Percentiles rank a stretch among this genome's conserved stretches.
These are phyloP conservation scores for Lathamus discolor DNA, from an alignment of 2,113 vertebrate genomes.

Conservation along the genomic window DNA sequence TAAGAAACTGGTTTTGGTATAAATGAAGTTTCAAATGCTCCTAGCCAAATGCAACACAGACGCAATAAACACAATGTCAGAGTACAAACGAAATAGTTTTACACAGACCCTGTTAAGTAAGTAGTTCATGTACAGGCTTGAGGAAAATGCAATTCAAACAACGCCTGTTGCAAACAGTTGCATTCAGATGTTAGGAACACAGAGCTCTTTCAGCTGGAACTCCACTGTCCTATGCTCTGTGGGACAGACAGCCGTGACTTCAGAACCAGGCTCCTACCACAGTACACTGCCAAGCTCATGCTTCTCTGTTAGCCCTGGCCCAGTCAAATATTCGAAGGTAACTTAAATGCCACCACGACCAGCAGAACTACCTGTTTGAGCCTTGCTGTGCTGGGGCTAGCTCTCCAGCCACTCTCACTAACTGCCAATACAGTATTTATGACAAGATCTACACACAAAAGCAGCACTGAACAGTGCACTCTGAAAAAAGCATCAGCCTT, in stretches of 20 bases:
- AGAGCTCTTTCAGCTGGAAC: not conserved
- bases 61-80: not conserved
- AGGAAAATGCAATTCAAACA: not conserved
- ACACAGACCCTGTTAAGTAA: not conserved
- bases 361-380: not conserved
- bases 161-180: not conserved
- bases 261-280: not conserved
- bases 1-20: not conserved
- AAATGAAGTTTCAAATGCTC: not conserved
- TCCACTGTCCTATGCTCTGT: not conserved
- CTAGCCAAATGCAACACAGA: not conserved
- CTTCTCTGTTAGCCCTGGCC: not conserved
- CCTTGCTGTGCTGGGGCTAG: not conserved
- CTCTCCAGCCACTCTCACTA: not conserved
- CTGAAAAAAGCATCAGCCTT: not conserved
- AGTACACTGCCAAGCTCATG: accelerated
- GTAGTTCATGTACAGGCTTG: not conserved
- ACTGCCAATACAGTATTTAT: not conserved
- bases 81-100: not conserved
- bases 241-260: accelerated
- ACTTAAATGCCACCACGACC: not conserved
- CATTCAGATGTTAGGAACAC: not conserved
- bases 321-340: no score
- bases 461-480: not conserved
- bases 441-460: not conserved